These are phyloP conservation scores for Pristionchus maxplancki DNA, from an alignment of 2,888 invertebrate genomes.

Conservation along the genomic window DNA sequence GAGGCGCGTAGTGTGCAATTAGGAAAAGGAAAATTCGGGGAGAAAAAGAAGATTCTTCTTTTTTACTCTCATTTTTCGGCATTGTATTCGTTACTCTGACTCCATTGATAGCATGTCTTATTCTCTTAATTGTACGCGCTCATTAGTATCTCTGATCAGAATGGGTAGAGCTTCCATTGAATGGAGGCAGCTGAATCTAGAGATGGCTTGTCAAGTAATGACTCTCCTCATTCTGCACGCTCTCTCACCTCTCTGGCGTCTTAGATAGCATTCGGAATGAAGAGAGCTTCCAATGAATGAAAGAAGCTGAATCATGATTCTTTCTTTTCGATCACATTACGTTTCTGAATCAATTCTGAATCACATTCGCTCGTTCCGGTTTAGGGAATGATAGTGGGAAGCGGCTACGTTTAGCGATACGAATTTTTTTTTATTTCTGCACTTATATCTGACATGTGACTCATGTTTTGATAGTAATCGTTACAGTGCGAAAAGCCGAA, in stretches of 20 bases:
- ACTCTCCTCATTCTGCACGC: background rate
- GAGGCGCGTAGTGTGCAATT: background rate
- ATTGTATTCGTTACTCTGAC: no score
- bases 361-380: background rate
- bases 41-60: background rate
- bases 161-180: no score
- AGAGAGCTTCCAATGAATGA: background rate
- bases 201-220: no score
- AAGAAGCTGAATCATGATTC: background rate
- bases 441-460: no score
- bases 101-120: no score
- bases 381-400: background rate
- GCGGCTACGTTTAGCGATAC: no score
- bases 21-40: background rate
- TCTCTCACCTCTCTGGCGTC: background rate
- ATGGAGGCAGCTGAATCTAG: no score
- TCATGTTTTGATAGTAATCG: no score
- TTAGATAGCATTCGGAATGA: background rate
- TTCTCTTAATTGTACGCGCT: no score
- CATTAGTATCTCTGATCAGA: no score
- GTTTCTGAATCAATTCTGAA: slow-evolving; percentile 1
- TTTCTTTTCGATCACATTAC: background rate
- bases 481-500: no score
- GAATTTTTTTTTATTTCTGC: no score
- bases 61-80: background rate